Evolutionary conservation across 2,113 vertebrate species (phyloP).

Genomic region (Sebastes fasciatus): DNA sequence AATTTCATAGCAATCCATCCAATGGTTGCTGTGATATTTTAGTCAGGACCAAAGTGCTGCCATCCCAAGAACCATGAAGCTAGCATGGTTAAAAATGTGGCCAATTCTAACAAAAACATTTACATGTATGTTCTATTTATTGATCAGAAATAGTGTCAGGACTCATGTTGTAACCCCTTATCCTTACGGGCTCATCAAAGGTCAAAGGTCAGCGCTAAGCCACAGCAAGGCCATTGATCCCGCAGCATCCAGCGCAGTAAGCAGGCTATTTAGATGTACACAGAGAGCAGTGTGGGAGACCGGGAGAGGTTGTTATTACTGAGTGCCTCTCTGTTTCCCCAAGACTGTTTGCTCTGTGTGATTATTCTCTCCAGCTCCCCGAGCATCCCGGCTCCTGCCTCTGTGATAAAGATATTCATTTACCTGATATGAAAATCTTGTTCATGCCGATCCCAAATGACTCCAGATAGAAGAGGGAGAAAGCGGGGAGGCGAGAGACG

Average conservation of each 20-base stretch:
- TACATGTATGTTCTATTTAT: background rate
- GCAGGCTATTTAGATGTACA: slow-evolving; percentile 68
- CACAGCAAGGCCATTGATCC: slow-evolving; percentile 62
- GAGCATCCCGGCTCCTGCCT: slow-evolving; percentile 64
- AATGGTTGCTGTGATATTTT: background rate
- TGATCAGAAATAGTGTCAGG: slow-evolving; percentile 8
- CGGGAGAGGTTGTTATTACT: slow-evolving; percentile 73
- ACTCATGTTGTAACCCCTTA: background rate
- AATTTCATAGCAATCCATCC: background rate
- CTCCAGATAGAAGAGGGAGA: slow-evolving; percentile 58
- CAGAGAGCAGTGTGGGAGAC: slow-evolving; percentile 57
- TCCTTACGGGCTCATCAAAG: slow-evolving; percentile 1
- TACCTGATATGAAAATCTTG: slow-evolving; percentile 82
- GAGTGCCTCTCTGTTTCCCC: slow-evolving; percentile 72
- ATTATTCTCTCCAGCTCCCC: slow-evolving; percentile 77
- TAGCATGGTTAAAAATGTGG: background rate
- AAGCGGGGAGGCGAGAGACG: slow-evolving; percentile 23
- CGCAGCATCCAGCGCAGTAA: slow-evolving; percentile 53
- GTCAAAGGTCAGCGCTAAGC: slow-evolving; percentile 59
- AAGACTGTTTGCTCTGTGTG: slow-evolving; percentile 79
- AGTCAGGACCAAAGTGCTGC: background rate
- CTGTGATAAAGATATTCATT: slow-evolving; percentile 82
- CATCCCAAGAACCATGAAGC: too few relatives aligned
- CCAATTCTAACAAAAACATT: slow-evolving; percentile 19
- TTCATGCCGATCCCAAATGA: slow-evolving; percentile 77